Percentiles rank a stretch among this genome's conserved stretches.
These are phyloP conservation scores for Harpegnathos saltator DNA, from an alignment of 1,140 invertebrate genomes.

Conservation along the genomic window DNA sequence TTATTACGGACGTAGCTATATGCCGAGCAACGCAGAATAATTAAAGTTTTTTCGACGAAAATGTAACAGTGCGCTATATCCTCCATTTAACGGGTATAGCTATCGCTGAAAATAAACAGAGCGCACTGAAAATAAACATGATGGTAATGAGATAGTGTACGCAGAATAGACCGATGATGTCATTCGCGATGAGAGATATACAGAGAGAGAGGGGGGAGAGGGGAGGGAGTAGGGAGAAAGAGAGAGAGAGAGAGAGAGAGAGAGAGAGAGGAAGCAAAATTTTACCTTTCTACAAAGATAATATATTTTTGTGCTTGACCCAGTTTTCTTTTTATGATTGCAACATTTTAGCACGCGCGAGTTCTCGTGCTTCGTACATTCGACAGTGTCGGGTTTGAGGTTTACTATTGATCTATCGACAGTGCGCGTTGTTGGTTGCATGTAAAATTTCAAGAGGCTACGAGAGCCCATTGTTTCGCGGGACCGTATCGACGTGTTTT, in stretches of 20 bases:
- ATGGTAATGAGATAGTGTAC: background rate
- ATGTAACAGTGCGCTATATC: background rate
- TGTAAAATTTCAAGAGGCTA: background rate
- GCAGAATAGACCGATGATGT: background rate
- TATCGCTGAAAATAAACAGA: background rate
- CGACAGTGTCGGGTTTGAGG: no score
- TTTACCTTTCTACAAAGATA: no score
- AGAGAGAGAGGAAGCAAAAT: no score
- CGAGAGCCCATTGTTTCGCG: background rate
- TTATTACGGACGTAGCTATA: constrained; percentile 12
- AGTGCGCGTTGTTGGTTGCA: background rate
- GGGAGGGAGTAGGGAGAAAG: no score
- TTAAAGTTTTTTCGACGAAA: background rate
- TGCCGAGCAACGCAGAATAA: constrained; percentile 6
- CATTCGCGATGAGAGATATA: no score
- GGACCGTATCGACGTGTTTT: background rate
- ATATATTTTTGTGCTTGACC: no score
- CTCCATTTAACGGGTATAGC: background rate
- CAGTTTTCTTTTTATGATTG: no score
- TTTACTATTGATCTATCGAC: no score
- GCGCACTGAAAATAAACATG: background rate
- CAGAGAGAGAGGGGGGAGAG: no score
- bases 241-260: no score
- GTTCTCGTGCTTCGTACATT: no score
- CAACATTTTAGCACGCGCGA: no score